Base-by-base conservation (phyloP, 2,797 vertebrate species). In the Myripristis jacobus region DNA sequence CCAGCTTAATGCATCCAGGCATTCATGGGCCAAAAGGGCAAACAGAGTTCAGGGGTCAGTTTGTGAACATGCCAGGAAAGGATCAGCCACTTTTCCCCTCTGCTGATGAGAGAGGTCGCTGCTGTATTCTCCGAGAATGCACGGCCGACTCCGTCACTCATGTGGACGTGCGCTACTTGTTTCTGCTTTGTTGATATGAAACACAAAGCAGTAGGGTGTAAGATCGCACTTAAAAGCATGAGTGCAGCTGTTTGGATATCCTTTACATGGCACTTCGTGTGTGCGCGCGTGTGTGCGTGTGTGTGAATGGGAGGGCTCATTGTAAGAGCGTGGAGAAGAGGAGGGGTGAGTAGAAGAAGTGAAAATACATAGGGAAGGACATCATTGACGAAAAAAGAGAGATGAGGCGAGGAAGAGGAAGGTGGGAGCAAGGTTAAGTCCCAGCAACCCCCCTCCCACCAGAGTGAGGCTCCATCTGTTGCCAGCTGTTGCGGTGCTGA, bases 341-440 rank as follows among this genome's bases (percentile, higher is more conserved):
- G 29, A 53, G 56, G 50, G 56, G 72, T 50, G 66, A 50, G 63
- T 19, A 46, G 66, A 11, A n/a, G 27, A 24, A 66, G 64, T 54
- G 71, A 53, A 58, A 68, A 72, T 59, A 59, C 7, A 3, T 46
- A 56, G 67, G 67, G 47, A 48, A 27, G 70, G 64, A 68, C 9
- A 2, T 3, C 18, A 16, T 27, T 55, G 48, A 66, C 66, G 51
- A 54, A 64, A 60, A 29, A 60, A 73, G 47, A 53, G 52, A 63
- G 53, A 68, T 44, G 50, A 73, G 73, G 53, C 54, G 64, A 77
- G 60, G 63, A 56, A 57, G 71, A 73, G 67, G 66, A 73, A 67
- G 75, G 75, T 74, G 79, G 85, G 73, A 83, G 75, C 84, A 89
- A 92, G 85, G 89, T 90, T 80, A 90, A 70, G 77, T 88, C 80